These are phyloP conservation scores for Calephelis virginiensis DNA, from an alignment of 1,140 invertebrate genomes.

Conservation along the genomic window DNA sequence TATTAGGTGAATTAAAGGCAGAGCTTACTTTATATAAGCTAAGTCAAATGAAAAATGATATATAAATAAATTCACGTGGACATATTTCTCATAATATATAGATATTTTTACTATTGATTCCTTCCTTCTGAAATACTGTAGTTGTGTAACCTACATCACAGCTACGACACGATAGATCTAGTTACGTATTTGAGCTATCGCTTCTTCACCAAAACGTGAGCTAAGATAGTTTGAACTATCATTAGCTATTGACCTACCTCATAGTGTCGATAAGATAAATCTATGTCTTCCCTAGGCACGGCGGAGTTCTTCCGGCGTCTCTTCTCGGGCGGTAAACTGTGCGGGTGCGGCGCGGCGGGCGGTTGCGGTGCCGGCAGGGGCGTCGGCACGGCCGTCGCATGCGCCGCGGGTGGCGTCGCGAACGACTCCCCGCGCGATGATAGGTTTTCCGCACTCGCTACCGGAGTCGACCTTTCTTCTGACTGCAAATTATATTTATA, in stretches of 20 bases:
- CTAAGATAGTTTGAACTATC: background rate
- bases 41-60: too few species aligned
- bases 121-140: too few species aligned
- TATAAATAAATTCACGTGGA: too few species aligned
- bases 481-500: slow-evolving; percentile 41
- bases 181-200: too few species aligned
- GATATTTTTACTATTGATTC: too few species aligned
- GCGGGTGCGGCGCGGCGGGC: slow-evolving; percentile 38
- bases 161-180: too few species aligned
- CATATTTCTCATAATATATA: too few species aligned
- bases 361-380: slow-evolving; percentile 47
- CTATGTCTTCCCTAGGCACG: slow-evolving; percentile 56
- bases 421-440: slow-evolving; percentile 61
- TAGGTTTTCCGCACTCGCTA: slow-evolving; percentile 72
- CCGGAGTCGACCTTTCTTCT: slow-evolving; percentile 71
- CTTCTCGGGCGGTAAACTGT: slow-evolving; percentile 53
- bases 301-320: slow-evolving; percentile 67
- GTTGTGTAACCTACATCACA: too few species aligned
- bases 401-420: slow-evolving; percentile 61
- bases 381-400: slow-evolving; percentile 44
- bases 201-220: background rate
- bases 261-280: slow-evolving; percentile 59
- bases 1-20: too few species aligned
- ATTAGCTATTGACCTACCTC: slow-evolving; percentile 42
- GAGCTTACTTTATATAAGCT: too few species aligned